Evolutionary conservation across 2,888 invertebrate species (phyloP).

Genomic region (Himalopsyche kuldschensis): DNA sequence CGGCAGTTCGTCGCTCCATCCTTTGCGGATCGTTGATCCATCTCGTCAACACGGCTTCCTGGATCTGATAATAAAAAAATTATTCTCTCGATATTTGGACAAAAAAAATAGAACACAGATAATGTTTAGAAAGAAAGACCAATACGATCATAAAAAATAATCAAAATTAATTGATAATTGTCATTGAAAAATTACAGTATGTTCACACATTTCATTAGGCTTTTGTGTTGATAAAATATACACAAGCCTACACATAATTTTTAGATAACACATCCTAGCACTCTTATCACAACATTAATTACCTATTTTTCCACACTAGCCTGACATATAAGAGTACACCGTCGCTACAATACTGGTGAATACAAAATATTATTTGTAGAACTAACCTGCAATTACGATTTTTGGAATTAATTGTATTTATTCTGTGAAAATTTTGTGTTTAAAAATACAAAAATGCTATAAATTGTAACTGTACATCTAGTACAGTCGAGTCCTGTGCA

Average conservation of each 20-base stretch:
- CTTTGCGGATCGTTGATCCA: conserved; percentile 98
- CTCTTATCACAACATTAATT: neutral
- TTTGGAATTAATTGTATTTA: no score
- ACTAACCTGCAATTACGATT: neutral
- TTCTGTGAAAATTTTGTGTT: no score
- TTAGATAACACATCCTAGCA: neutral
- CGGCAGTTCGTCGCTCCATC: conserved; percentile 93
- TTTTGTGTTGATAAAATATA: neutral
- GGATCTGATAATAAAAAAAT: conserved; percentile 81
- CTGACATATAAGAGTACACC: neutral
- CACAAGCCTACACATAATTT: neutral
- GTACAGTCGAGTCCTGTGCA: no score
- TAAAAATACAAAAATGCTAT: no score
- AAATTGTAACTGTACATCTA: no score
- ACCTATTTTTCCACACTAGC: neutral
- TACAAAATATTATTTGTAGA: neutral
- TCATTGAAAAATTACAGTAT: neutral
- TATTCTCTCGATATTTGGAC: no score
- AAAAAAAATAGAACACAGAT: no score
- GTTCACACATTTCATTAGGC: neutral
- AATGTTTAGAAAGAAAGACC: no score
- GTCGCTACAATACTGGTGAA: neutral
- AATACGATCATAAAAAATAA: conserved; percentile 30
- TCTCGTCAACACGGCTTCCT: conserved; percentile 93
- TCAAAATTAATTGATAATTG: neutral